Percentiles rank a stretch among this genome's conserved stretches.
phyloP scores from a whole-genome alignment of 2,888 invertebrate genomes.

The Campaea margaritaria region DNA sequence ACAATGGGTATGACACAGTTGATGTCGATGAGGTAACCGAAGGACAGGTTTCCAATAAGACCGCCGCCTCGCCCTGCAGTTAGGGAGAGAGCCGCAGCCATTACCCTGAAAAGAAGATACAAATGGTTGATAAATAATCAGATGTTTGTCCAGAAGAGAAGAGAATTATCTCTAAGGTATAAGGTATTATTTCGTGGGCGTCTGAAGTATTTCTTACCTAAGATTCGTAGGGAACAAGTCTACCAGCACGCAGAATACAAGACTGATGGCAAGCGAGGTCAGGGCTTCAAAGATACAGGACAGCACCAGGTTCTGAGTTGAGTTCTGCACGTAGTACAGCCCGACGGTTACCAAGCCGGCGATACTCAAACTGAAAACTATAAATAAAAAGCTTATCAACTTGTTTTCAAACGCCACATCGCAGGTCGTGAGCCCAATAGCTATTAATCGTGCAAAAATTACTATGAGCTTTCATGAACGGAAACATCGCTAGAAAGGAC shows the following conservation, averaged over 20 bases:
- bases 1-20: constrained; percentile 91
- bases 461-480: too few relatives aligned
- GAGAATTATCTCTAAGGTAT: too few relatives aligned
- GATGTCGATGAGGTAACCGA: constrained; percentile 92
- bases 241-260: constrained; percentile 92
- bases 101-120: constrained; percentile 85
- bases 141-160: too few relatives aligned
- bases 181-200: too few relatives aligned
- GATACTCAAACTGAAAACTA: constrained; percentile 90
- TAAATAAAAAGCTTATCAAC: constrained; percentile 14
- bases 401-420: too few relatives aligned
- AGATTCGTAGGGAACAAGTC: constrained; percentile 93
- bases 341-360: constrained; percentile 90
- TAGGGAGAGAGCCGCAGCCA: constrained; percentile 92
- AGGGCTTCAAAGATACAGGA: constrained; percentile 92
- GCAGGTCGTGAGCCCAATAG: too few relatives aligned
- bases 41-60: constrained; percentile 90
- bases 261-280: constrained; percentile 91
- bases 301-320: constrained; percentile 89
- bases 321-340: constrained; percentile 90
- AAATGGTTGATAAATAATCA: too few relatives aligned
- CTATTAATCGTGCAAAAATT: too few relatives aligned
- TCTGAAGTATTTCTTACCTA: constrained; percentile 81
- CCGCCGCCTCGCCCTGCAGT: constrained; percentile 92
- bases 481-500: too few relatives aligned